Evolutionary conservation across 2,888 invertebrate species (phyloP).

Genomic region (Lycophotia porphyrea): DNA sequence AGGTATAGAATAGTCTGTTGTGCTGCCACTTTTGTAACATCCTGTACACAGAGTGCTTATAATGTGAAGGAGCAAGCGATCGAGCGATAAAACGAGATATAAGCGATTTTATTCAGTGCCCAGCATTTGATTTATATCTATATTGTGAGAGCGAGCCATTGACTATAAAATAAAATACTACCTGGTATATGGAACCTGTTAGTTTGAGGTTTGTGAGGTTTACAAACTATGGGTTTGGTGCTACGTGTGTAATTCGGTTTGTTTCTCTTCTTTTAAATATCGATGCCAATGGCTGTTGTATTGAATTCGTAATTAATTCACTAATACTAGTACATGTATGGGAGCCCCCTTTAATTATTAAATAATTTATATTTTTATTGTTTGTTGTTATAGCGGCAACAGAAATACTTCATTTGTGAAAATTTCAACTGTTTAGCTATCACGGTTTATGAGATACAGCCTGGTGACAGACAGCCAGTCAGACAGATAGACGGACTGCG

Average conservation of each 20-base stretch:
- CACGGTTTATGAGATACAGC: too few relatives aligned
- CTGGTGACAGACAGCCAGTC: too few relatives aligned
- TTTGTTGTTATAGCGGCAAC: too few relatives aligned
- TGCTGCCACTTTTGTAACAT: constrained; percentile 44
- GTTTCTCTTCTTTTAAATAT: neutral
- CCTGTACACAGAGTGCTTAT: constrained; percentile 70
- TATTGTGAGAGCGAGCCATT: constrained; percentile 79
- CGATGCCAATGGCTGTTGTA: neutral
- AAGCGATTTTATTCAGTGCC: constrained; percentile 86
- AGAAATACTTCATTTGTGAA: too few relatives aligned
- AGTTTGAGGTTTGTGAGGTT: constrained; percentile 37
- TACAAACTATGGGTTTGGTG: constrained; percentile 3
- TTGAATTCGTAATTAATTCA: neutral
- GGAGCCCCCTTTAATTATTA: too few relatives aligned
- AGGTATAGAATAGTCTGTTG: neutral
- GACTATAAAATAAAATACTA: constrained; percentile 64
- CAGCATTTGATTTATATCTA: constrained; percentile 86
- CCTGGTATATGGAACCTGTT: constrained; percentile 55
- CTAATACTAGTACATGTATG: too few relatives aligned
- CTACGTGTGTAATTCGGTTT: neutral
- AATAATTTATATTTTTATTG: too few relatives aligned
- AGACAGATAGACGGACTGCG: too few relatives aligned
- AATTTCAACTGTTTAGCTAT: too few relatives aligned
- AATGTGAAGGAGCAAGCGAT: constrained; percentile 82
- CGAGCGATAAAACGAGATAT: constrained; percentile 81